Evolutionary conservation across 2,888 invertebrate genomes (phyloP).

Genomic region (Thera obeliscata): DNA sequence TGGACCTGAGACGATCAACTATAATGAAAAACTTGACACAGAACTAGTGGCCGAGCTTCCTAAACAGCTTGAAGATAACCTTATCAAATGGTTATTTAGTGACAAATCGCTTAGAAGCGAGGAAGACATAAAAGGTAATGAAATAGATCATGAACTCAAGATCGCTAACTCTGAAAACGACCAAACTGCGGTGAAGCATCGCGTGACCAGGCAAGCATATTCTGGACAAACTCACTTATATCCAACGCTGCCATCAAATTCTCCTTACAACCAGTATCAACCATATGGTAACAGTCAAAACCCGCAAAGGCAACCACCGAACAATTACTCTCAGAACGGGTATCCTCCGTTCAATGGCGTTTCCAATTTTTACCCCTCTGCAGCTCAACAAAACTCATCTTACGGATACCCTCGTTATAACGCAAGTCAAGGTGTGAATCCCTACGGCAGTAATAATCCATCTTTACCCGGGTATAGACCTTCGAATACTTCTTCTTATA

Average conservation of each 20-base stretch:
- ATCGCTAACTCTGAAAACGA: constrained; percentile 6
- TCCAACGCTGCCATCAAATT: constrained; percentile 50
- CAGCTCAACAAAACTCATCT: constrained; percentile 17
- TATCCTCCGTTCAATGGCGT: constrained; percentile 25
- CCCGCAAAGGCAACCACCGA: constrained; percentile 15
- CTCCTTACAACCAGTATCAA: constrained; percentile 46
- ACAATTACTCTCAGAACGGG: constrained; percentile 26
- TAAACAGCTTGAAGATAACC: constrained; percentile 1
- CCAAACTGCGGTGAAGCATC: constrained; percentile 31
- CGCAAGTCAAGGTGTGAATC: constrained; percentile 21
- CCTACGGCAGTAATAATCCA: constrained; percentile 16
- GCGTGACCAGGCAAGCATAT: constrained; percentile 51
- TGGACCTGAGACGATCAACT: constrained; percentile 7
- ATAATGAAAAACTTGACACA: constrained; percentile 5
- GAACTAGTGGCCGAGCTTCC: constrained; percentile 8
- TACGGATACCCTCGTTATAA: constrained; percentile 18
- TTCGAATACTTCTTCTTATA: constrained; percentile 26
- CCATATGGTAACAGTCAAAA: constrained; percentile 33
- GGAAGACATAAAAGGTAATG: constrained; percentile 9
- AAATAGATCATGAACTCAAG: constrained; percentile 12
- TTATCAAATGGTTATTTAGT: constrained; percentile 16
- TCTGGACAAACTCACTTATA: constrained; percentile 49
- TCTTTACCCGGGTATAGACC: constrained; percentile 25
- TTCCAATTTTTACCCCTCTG: constrained; percentile 10
- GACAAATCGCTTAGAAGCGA: not conserved